Percentiles rank a stretch among this genome's conserved stretches.
Conservation (phyloP, 2,797 vertebrate species). For the Lemur catta region DNA sequence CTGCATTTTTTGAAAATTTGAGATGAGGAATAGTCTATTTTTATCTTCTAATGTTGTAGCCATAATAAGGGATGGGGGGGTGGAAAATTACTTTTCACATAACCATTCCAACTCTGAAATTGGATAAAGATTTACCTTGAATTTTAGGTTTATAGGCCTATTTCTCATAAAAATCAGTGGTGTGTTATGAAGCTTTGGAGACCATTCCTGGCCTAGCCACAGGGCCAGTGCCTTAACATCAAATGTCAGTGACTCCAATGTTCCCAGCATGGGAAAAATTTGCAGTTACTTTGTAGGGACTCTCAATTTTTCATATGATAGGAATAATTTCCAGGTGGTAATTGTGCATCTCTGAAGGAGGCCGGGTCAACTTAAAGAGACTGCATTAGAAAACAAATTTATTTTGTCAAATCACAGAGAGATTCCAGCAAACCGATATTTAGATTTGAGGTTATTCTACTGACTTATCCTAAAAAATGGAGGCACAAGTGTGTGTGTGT, state of each 20-base stretch:
- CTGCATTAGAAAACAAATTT: background rate
- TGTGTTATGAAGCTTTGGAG: conserved; percentile 61
- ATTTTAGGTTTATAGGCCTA: conserved; percentile 67
- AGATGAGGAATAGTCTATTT: conserved; percentile 79
- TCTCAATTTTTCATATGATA: background rate
- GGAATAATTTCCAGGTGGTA: conserved; percentile 16
- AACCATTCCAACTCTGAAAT: conserved; percentile 74
- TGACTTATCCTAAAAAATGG: background rate
- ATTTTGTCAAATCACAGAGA: background rate
- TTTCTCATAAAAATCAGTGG: conserved; percentile 73
- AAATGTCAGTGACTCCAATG: conserved; percentile 27
- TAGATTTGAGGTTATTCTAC: conserved; percentile 19
- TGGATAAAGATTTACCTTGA: conserved; percentile 73
- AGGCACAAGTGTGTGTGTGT: background rate
- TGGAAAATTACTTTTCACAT: conserved; percentile 72
- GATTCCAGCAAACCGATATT: background rate
- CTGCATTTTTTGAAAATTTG: conserved; percentile 82
- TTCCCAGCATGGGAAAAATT: background rate
- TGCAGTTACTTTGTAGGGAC: background rate
- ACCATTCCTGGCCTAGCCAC: conserved; percentile 48
- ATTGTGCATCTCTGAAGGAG: background rate
- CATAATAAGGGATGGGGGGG: conserved; percentile 55
- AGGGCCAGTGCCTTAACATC: background rate
- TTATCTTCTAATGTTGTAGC: conserved; percentile 67
- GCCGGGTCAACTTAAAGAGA: background rate